phyloP scores from a whole-genome alignment of 2,113 vertebrate genomes.

The Archocentrus centrarchus region DNA sequence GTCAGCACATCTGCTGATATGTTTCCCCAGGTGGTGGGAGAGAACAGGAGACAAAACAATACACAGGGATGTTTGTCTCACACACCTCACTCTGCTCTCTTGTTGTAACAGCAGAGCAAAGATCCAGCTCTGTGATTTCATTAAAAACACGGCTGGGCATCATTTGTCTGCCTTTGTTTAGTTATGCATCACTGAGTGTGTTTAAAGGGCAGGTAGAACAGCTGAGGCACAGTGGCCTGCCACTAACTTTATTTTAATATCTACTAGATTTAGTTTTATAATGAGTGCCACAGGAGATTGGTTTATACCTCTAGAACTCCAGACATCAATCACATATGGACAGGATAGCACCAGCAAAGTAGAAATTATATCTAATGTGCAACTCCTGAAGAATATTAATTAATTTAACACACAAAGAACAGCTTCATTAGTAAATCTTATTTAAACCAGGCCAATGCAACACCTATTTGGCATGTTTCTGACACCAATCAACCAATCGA shows the following conservation, averaged over 20 bases:
- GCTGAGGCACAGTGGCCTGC: constrained; percentile 25
- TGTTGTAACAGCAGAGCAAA: constrained; percentile 51
- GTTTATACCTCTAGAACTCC: constrained; percentile 11
- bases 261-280: constrained; percentile 36
- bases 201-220: constrained; percentile 42
- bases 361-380: not conserved
- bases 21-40: constrained; percentile 47
- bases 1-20: constrained; percentile 48
- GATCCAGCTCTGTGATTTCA: constrained; percentile 57
- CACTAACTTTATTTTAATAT: constrained; percentile 61
- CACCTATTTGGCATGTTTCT: not conserved
- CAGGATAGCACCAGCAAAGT: not conserved
- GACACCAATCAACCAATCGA: not conserved
- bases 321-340: constrained; percentile 19
- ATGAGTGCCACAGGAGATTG: constrained; percentile 45
- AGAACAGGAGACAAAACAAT: constrained; percentile 32
- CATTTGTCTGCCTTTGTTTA: constrained; percentile 58
- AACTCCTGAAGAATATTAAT: constrained; percentile 17
- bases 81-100: constrained; percentile 28
- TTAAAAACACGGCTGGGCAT: constrained; percentile 52
- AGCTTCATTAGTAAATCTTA: constrained; percentile 5
- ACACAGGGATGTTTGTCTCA: constrained; percentile 44
- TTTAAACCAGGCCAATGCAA: not conserved
- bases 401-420: not conserved
- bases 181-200: constrained; percentile 43